Evolutionary conservation across 2,113 vertebrate genomes (phyloP).

Genomic region (Nycticryphes semicollaris): DNA sequence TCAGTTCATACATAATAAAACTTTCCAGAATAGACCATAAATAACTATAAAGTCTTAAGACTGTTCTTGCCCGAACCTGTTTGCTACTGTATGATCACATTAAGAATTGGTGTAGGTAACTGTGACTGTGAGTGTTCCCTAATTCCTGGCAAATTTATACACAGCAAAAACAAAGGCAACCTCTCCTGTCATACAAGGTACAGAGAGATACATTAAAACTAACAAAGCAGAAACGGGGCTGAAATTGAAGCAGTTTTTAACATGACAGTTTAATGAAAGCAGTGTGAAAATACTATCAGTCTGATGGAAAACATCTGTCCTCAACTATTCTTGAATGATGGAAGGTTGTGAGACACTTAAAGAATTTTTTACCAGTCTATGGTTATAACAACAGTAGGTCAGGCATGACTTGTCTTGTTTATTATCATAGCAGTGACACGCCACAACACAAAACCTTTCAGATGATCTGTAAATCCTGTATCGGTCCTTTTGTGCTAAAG

Average conservation of each 20-base stretch:
- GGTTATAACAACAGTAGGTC: constrained; percentile 35
- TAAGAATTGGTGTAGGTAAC: not conserved
- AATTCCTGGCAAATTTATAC: constrained; percentile 13
- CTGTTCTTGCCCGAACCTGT: not conserved
- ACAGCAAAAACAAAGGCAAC: constrained; percentile 48
- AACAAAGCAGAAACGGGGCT: constrained; percentile 66
- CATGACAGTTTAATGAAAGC: constrained; percentile 79
- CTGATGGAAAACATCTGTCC: constrained; percentile 68
- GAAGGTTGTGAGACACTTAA: constrained; percentile 22
- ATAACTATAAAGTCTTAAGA: not conserved
- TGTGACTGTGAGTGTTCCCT: not conserved
- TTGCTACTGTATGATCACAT: not conserved
- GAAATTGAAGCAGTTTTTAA: constrained; percentile 68
- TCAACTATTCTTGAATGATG: constrained; percentile 47
- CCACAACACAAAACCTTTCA: not conserved
- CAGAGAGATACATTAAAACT: constrained; percentile 66
- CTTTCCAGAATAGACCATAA: not conserved
- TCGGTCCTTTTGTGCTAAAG: not conserved
- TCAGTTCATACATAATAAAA: constrained; percentile 6
- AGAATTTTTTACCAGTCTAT: constrained; percentile 23
- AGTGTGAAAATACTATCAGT: constrained; percentile 63
- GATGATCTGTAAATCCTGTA: not conserved
- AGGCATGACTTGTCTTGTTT: constrained; percentile 12
- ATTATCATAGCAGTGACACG: not conserved
- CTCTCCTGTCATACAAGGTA: constrained; percentile 41